Conservation (phyloP, 2,888 invertebrate genomes). For the Palloptera scutellata region DNA sequence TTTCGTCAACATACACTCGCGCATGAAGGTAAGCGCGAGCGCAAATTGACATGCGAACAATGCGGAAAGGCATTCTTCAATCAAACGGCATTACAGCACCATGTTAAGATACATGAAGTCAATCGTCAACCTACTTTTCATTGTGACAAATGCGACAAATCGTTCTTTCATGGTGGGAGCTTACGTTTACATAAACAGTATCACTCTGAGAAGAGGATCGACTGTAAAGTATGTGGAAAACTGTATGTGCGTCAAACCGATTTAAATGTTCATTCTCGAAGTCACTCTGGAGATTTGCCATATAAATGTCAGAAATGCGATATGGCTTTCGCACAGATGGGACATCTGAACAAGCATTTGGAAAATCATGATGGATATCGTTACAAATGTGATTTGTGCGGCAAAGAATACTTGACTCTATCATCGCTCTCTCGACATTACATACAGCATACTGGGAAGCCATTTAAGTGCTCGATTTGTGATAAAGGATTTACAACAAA, state of each 20-base stretch:
- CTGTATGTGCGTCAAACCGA: neutral
- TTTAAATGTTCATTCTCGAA: neutral
- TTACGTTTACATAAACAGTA: neutral
- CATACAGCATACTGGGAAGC: too few relatives aligned
- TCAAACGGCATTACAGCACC: neutral
- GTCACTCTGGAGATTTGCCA: neutral
- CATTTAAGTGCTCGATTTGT: too few relatives aligned
- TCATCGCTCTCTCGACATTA: too few relatives aligned
- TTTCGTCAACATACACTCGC: neutral
- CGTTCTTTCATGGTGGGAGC: neutral
- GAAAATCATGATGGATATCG: too few relatives aligned
- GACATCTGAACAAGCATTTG: too few relatives aligned
- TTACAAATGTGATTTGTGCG: too few relatives aligned
- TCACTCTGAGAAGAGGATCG: neutral
- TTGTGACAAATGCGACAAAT: neutral
- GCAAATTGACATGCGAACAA: neutral
- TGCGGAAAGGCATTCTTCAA: neutral
- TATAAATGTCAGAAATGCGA: neutral
- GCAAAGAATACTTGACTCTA: too few relatives aligned
- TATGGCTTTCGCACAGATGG: neutral
- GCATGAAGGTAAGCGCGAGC: neutral
- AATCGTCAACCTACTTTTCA: neutral
- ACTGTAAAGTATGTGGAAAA: neutral
- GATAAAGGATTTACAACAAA: too few relatives aligned
- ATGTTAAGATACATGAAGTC: neutral